These are phyloP conservation scores for Myiopsitta monachus DNA, from an alignment of 2,113 vertebrate species.

Conservation along the genomic window DNA sequence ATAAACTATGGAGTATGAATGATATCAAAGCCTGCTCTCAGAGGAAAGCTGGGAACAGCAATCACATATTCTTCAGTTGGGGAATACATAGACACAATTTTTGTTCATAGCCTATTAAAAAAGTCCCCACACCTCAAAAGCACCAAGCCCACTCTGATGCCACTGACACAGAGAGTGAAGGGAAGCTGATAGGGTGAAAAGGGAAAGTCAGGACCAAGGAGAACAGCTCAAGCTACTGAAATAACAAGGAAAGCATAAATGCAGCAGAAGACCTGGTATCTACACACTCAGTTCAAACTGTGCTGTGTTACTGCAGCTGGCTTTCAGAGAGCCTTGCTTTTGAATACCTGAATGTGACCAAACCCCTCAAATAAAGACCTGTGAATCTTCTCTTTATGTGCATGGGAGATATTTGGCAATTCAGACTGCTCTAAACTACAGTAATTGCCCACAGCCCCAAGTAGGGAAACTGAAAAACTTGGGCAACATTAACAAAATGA, in stretches of 20 bases:
- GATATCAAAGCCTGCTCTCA: conserved; percentile 47
- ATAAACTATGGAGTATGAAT: conserved; percentile 63
- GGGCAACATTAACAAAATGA: neutral
- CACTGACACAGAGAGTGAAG: neutral
- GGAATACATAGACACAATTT: conserved; percentile 40
- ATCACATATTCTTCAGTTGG: conserved; percentile 3
- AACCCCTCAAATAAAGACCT: neutral
- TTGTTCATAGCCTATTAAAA: neutral
- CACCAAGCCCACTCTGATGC: neutral
- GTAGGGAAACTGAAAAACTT: neutral
- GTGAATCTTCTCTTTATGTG: neutral
- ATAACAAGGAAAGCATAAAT: neutral
- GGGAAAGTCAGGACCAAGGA: neutral
- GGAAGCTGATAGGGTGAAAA: neutral
- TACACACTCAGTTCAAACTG: neutral
- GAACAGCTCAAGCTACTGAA: neutral
- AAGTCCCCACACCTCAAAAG: neutral
- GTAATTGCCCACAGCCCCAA: neutral
- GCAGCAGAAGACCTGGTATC: neutral
- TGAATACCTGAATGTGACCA: neutral
- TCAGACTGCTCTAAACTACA: neutral
- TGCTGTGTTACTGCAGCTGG: neutral
- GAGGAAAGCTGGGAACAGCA: neutral
- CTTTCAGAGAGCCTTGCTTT: neutral
- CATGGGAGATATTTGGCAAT: neutral